Evolutionary conservation across 2,888 invertebrate species (phyloP).

Genomic region (Pristionchus maxplancki): DNA sequence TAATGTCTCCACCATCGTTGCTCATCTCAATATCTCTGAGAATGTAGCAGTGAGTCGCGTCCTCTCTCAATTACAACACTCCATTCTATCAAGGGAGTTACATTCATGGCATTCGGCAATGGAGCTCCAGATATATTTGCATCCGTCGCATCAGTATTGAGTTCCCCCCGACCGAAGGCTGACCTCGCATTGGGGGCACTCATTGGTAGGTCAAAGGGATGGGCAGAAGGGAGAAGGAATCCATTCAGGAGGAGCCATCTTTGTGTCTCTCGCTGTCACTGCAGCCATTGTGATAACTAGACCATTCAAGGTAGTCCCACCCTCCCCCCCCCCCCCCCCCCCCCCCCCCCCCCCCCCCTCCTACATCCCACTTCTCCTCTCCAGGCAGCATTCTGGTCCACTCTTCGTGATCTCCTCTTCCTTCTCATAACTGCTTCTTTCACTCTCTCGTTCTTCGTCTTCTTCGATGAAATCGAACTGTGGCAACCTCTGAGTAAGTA

Average conservation of each 20-base stretch:
- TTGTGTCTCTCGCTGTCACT: slow-evolving; percentile 2
- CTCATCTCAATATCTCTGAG: slow-evolving; percentile 76
- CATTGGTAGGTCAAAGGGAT: slow-evolving; percentile 71
- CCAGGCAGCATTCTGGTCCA: slow-evolving; percentile 68
- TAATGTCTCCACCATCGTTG: slow-evolving; percentile 9
- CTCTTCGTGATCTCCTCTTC: slow-evolving; percentile 81
- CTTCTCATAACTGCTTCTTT: slow-evolving; percentile 80
- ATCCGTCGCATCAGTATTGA: slow-evolving; percentile 81
- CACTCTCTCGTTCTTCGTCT: slow-evolving; percentile 80
- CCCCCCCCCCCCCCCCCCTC: no score
- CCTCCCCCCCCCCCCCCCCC: neutral
- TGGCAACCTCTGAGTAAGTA: slow-evolving; percentile 79
- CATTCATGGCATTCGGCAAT: slow-evolving; percentile 85
- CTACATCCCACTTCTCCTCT: neutral
- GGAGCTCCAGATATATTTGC: slow-evolving; percentile 85
- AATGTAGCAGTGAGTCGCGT: slow-evolving; percentile 79
- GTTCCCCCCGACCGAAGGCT: slow-evolving; percentile 76
- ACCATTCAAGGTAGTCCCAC: slow-evolving; percentile 1
- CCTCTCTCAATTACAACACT: neutral
- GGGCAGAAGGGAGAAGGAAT: neutral
- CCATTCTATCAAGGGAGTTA: slow-evolving; percentile 81
- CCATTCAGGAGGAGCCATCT: slow-evolving; percentile 27
- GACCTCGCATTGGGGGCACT: slow-evolving; percentile 79
- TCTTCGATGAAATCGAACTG: slow-evolving; percentile 80
- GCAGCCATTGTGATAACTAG: slow-evolving; percentile 6